Evolutionary conservation across 92 coral and sea anemone species (phyloP).

Genomic region (Parazoanthus swiftii): DNA sequence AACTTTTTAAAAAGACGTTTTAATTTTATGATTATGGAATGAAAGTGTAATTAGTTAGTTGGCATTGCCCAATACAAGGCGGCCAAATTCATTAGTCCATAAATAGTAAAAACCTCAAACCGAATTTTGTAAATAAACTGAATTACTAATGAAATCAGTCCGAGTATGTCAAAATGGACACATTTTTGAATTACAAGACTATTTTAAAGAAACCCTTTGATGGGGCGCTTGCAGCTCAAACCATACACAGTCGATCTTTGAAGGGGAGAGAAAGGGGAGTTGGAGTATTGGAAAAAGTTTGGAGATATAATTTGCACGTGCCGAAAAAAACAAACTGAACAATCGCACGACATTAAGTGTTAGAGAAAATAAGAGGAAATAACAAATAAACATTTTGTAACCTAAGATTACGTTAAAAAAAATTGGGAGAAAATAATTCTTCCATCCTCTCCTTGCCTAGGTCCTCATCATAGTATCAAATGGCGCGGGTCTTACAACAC

Average conservation of each 20-base stretch:
- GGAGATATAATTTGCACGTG: background rate
- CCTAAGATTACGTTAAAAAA: background rate
- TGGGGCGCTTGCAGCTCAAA: conserved; percentile 16
- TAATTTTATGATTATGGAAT: conserved; percentile 10
- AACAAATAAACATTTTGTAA: background rate
- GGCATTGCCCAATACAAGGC: conserved; percentile 13
- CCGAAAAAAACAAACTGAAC: conserved; percentile 2
- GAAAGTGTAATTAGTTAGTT: background rate
- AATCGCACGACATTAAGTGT: background rate
- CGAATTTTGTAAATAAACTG: conserved; percentile 11
- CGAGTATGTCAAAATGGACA: conserved; percentile 13
- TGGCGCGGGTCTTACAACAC: background rate
- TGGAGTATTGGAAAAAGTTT: too few species aligned
- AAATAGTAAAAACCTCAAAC: conserved; percentile 11
- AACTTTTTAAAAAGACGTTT: background rate
- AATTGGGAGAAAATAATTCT: background rate
- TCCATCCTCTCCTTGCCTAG: conserved; percentile 11
- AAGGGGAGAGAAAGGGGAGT: conserved; percentile 7
- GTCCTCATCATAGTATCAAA: background rate
- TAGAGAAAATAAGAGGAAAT: background rate
- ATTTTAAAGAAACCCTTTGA: background rate
- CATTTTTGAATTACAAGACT: conserved; percentile 4
- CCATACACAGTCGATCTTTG: conserved; percentile 10
- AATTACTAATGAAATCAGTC: conserved; percentile 11
- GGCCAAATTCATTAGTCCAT: conserved; percentile 13